Percentiles rank a stretch among this genome's conserved stretches.
Conservation (phyloP, 64 coral and sea anemone species). For the Stichodactyla helianthus region DNA sequence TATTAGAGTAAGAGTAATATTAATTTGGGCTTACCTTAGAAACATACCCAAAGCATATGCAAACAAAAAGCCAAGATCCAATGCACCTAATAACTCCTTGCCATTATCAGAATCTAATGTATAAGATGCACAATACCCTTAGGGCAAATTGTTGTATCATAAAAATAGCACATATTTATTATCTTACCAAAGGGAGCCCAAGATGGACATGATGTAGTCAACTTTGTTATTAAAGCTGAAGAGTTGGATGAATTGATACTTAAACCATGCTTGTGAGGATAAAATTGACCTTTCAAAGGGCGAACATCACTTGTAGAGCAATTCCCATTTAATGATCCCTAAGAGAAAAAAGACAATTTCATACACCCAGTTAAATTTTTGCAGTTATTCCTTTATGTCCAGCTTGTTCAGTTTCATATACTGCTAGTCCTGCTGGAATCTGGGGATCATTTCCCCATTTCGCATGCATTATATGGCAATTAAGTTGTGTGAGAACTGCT, state of each 20-base stretch:
- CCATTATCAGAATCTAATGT: constrained; percentile 30
- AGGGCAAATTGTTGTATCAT: background rate
- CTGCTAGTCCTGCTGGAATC: too few species aligned
- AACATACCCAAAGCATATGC: constrained; percentile 97
- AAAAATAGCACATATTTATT: background rate
- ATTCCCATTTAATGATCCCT: constrained; percentile 87
- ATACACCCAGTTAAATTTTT: background rate
- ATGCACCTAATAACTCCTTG: constrained; percentile 66
- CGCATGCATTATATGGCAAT: too few species aligned
- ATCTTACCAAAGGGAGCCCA: constrained; percentile 91
- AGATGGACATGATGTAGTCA: constrained; percentile 43
- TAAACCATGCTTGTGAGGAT: background rate
- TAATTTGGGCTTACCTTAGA: constrained; percentile 49
- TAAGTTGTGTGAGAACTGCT: too few species aligned
- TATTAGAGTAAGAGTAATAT: background rate
- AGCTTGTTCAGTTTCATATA: too few species aligned
- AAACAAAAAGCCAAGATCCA: constrained; percentile 78
- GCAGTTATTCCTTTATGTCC: too few species aligned
- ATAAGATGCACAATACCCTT: background rate
- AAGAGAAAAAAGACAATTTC: background rate
- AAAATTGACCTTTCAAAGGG: background rate
- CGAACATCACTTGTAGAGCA: constrained; percentile 28
- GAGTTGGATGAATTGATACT: background rate
- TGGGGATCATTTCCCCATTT: too few species aligned
- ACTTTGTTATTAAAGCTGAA: background rate